These are phyloP conservation scores for Myiagra hebetior DNA, from an alignment of 2,113 vertebrate genomes.

Conservation along the genomic window DNA sequence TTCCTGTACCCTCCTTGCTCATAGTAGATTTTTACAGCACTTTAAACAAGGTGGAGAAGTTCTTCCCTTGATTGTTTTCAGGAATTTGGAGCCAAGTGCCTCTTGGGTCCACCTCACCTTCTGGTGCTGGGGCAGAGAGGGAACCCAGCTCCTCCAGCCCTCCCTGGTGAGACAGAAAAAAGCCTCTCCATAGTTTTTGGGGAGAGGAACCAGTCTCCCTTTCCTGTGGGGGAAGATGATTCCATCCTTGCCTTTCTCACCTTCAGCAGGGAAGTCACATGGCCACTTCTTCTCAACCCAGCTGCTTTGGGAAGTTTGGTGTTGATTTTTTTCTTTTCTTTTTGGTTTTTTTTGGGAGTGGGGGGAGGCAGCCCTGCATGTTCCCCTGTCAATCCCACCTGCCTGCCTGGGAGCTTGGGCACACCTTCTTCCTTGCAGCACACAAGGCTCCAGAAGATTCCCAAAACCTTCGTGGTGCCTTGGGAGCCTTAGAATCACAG, in stretches of 20 bases:
- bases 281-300: background rate
- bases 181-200: accelerated
- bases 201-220: accelerated
- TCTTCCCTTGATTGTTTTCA: background rate
- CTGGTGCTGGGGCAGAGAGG: background rate
- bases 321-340: background rate
- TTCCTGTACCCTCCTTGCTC: background rate
- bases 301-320: background rate
- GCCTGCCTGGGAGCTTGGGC: background rate
- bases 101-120: background rate
- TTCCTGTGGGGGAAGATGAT: background rate
- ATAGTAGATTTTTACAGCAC: background rate
- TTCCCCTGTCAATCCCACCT: accelerated
- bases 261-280: background rate
- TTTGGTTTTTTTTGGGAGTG: too few relatives aligned
- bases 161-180: background rate
- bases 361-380: accelerated
- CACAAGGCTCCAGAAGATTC: background rate
- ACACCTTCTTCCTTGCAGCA: background rate
- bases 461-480: background rate
- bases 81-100: background rate
- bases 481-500: background rate
- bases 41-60: background rate
- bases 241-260: background rate
- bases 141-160: background rate